Evolutionary conservation across 2,113 vertebrate genomes (phyloP).

Genomic region (Dunckerocampus dactyliophorus): DNA sequence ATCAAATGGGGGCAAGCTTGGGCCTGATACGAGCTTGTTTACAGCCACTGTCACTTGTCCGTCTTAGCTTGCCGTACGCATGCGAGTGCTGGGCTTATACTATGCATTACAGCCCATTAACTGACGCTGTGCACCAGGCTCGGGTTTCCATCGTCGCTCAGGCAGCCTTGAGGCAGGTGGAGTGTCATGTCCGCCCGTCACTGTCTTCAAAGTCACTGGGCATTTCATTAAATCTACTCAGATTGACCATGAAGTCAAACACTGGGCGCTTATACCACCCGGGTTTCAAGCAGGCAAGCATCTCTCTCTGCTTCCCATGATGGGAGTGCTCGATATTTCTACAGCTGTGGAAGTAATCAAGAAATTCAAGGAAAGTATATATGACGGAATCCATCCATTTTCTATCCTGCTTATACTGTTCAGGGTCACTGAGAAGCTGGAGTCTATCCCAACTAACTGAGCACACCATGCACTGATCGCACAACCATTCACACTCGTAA

Average conservation of each 20-base stretch:
- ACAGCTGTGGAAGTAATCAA: conserved; percentile 31
- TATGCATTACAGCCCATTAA: conserved; percentile 62
- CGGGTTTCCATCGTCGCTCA: conserved; percentile 33
- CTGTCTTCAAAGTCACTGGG: conserved; percentile 21
- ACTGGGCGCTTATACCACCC: conserved; percentile 20
- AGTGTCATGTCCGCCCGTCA: conserved; percentile 4
- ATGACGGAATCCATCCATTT: conserved; percentile 9
- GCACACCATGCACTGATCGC: background rate
- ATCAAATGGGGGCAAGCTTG: conserved; percentile 49
- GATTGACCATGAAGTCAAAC: conserved; percentile 32
- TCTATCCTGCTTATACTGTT: background rate
- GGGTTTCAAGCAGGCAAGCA: conserved; percentile 20
- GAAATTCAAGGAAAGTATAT: conserved; percentile 14
- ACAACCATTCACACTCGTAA: background rate
- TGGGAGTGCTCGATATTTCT: conserved; percentile 8
- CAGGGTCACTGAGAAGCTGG: background rate
- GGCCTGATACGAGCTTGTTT: conserved; percentile 56
- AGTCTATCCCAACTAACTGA: background rate
- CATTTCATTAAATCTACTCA: conserved; percentile 31
- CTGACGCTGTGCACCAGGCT: conserved; percentile 22
- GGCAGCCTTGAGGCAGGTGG: conserved; percentile 35
- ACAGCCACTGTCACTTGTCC: conserved; percentile 65
- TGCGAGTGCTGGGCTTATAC: conserved; percentile 47
- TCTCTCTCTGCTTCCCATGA: conserved; percentile 26
- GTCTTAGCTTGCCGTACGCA: conserved; percentile 38